A percentile compares a stretch with the other conserved stretches of the same genome.
phyloP scores from a whole-genome alignment of 2,888 invertebrate genomes.

The Nomada fucata region DNA sequence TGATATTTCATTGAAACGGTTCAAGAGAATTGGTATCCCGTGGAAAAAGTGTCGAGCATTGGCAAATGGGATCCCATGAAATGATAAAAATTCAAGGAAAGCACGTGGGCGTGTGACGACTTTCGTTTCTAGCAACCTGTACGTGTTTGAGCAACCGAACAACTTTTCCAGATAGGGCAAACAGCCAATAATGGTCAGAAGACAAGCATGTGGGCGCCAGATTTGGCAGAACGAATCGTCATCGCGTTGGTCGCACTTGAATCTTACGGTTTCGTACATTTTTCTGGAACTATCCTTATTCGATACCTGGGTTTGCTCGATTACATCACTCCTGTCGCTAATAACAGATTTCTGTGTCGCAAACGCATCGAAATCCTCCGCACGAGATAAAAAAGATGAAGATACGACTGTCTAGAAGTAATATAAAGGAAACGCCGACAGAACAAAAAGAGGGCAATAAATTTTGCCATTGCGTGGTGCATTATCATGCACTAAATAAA shows the following conservation, averaged over 20 bases:
- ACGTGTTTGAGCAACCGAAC: background rate
- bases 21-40: background rate
- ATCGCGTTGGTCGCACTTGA: constrained; percentile 21
- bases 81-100: constrained; percentile 4
- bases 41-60: background rate
- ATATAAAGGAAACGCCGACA: background rate
- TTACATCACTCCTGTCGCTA: constrained; percentile 40
- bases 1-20: background rate
- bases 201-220: constrained; percentile 60
- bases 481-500: constrained; percentile 39
- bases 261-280: constrained; percentile 34
- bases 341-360: constrained; percentile 28
- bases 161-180: constrained; percentile 13
- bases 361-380: constrained; percentile 22
- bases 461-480: background rate
- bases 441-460: background rate
- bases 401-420: too few relatives aligned
- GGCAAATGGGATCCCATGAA: background rate
- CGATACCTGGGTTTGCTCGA: constrained; percentile 46
- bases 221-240: constrained; percentile 42
- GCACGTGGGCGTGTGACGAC: constrained; percentile 7
- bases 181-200: constrained; percentile 23
- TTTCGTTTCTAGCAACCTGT: constrained; percentile 14
- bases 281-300: constrained; percentile 49
- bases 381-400: too few relatives aligned